phyloP scores from a whole-genome alignment of 1,140 invertebrate genomes.

The Matsumurasca onukii region DNA sequence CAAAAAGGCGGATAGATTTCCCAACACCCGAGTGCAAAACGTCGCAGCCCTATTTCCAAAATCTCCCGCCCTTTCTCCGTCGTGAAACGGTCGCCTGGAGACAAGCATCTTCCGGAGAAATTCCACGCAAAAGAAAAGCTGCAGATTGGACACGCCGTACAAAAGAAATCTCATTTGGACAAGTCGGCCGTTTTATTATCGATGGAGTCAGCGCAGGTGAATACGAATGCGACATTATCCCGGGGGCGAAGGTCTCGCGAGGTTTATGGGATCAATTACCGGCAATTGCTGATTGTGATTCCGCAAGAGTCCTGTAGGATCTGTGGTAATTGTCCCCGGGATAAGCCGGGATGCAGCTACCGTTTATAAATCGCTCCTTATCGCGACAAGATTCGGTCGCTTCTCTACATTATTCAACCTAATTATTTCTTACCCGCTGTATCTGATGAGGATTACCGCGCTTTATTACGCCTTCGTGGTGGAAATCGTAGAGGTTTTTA shows the following conservation, averaged over 20 bases:
- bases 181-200: not conserved
- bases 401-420: conserved; percentile 22
- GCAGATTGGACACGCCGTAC: conserved; percentile 14
- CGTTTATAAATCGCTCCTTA: conserved; percentile 21
- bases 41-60: too few species aligned
- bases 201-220: not conserved
- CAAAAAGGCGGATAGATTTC: too few species aligned
- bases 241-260: not conserved
- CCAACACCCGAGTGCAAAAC: too few species aligned
- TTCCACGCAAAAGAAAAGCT: too few species aligned
- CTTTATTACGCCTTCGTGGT: not conserved
- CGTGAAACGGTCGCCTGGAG: too few species aligned
- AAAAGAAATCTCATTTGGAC: conserved; percentile 22
- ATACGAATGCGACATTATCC: conserved; percentile 10
- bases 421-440: conserved; percentile 25
- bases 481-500: not conserved
- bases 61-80: too few species aligned
- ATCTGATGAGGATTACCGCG: conserved; percentile 19
- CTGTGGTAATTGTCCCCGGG: conserved; percentile 12
- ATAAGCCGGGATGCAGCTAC: conserved; percentile 8
- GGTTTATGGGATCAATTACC: conserved; percentile 23
- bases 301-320: conserved; percentile 3
- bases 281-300: conserved; percentile 10
- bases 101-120: too few species aligned
- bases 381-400: conserved; percentile 7